These are phyloP conservation scores for Epinephelus coioides DNA, from an alignment of 2,797 vertebrate species.

Conservation along the genomic window DNA sequence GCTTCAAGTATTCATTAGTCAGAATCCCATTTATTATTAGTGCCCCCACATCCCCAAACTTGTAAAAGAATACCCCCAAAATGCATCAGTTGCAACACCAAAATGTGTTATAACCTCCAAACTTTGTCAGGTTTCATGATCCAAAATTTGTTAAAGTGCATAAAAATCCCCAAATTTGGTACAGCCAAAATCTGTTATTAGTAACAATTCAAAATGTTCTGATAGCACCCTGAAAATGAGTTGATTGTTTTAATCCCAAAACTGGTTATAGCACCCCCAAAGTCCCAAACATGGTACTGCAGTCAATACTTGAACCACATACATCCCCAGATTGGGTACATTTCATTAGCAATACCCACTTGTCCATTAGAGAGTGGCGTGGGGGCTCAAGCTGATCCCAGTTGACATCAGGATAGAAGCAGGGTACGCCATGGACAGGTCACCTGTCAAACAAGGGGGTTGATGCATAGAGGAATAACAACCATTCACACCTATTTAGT, in stretches of 20 bases:
- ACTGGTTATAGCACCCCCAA: not conserved
- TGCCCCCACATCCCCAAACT: not conserved
- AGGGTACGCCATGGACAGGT: too few relatives aligned
- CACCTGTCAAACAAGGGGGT: too few relatives aligned
- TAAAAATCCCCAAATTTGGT: not conserved
- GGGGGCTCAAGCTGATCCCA: too few relatives aligned
- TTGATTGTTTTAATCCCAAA: not conserved
- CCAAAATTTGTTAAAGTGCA: not conserved
- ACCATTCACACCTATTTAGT: too few relatives aligned
- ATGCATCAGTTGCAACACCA: not conserved
- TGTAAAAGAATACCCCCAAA: not conserved
- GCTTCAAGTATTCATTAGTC: not conserved
- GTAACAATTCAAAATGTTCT: not conserved
- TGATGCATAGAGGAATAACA: too few relatives aligned
- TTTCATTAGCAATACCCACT: too few relatives aligned
- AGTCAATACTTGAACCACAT: not conserved
- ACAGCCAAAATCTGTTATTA: not conserved
- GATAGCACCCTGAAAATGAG: fast-evolving
- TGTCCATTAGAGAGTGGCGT: too few relatives aligned
- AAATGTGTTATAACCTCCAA: not conserved
- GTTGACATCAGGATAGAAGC: too few relatives aligned
- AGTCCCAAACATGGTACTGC: not conserved
- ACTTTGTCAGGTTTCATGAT: not conserved
- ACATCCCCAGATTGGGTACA: not conserved
- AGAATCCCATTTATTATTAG: not conserved